Evolutionary conservation across 2,113 vertebrate species (phyloP), one percentile per base, ranked within the genome.

Genomic region (Vulpes ferrilata): DNA sequence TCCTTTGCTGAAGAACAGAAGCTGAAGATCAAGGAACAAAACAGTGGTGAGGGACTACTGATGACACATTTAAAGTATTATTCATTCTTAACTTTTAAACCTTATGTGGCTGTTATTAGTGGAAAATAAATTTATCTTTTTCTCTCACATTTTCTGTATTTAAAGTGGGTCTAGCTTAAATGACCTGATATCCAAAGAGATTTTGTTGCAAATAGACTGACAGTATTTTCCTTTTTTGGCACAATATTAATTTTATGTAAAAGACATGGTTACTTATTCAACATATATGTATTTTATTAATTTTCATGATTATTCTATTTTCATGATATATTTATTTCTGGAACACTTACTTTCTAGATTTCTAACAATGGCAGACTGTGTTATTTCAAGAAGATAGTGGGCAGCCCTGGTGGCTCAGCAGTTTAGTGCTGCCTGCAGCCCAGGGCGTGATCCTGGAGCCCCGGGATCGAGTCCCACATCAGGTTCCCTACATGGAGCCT

Each of bases 231-330:
- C 53, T 95, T 94, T 80, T 32, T 90, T 65, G 78, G 35, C 20
- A 64, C 11, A 81, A 7, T 73, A 38, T 83, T 62, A 69, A 57
- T 81, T 96, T 91, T 96, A 96, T 38, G 65, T 12, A 84, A 79
- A 97, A 96, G 11, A 3, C 62, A 20, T 79, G 22, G 48, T 79
- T 94, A 80, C 5, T 96, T 90, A 64, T 15, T 97, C 90, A 95
- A 91, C 27, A 78, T 94, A 48, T 43, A 71, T 1, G 27, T 65
- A 73, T 62, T 82, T 27, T 91, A 7, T 69, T 96, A 88, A 67
- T 88, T 97, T 25, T 87, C 64, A 12, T 25, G 85, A 57, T 94
- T 82, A 32, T 82, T 73, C 25, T 93, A 51, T 15, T 82, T 78
- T 85, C 62, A 53, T 87, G 67, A 48, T 43, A 57, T 57, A 32